Evolutionary conservation across 2,113 vertebrate genomes (phyloP), one percentile per base, ranked within the genome.

Genomic region (Equus przewalskii): DNA sequence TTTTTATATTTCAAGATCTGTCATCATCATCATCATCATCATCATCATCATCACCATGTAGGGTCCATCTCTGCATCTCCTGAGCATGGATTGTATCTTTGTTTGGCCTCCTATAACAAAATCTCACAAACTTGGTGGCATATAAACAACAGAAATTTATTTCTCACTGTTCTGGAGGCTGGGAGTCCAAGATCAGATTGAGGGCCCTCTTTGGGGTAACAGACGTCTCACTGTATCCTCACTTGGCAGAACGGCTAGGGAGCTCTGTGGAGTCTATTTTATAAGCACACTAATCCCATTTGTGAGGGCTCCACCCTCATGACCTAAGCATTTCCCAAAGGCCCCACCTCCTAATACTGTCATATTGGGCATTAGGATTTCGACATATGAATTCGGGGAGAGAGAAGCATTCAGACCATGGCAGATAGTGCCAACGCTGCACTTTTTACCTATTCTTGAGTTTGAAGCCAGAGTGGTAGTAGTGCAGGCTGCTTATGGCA

Each of bases 1-100:
- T 91, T 96, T 65, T 90, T 72, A 92, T 58, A 94, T 80, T 15
- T 19, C 81, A 83, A 26, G 16, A 10, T 69, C 13, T 75, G 41
- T 70, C 22, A 2, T 26, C 60, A 12, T 56, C 30, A 83, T 33
- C 16, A 44, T 3, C 62, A 54, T 0, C 54, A 7, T 1, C 26
- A 13, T 15, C 78, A 44, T 7, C 41, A 22, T 5, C 62, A 30
- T n/a, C 28, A 60, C 14, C 13, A 49, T 0, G 1, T 28, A 92
- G 58, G 46, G 18, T 16, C 41, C 26, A 41, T 33, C 81, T 81
- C 51, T 70, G 36, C 13, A 41, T 22, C 46, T 51, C 22, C 33
- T 72, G 36, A 72, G n/a, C 46, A 73, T 12, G 10, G 12, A 36
- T 46, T 58, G 49, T n/a, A 33, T 30, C 69, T 84, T 64, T 18